These are phyloP conservation scores for Octonoba sinensis DNA, from an alignment of 2,888 invertebrate genomes.

Conservation along the genomic window DNA sequence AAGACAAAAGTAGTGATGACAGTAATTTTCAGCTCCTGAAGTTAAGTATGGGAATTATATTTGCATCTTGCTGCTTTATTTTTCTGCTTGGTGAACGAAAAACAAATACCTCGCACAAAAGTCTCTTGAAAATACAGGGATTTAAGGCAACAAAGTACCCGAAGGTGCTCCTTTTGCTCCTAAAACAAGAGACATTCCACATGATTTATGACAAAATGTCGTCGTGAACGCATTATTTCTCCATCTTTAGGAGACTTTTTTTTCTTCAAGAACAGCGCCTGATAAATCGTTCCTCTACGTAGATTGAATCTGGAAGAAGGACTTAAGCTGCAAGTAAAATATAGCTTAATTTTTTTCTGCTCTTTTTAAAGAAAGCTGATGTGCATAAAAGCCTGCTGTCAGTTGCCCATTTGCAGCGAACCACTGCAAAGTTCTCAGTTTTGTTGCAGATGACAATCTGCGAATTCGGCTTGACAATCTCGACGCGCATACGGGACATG, in stretches of 20 bases:
- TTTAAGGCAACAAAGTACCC: conserved; percentile 21
- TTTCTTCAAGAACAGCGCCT: conserved; percentile 21
- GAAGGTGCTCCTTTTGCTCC: conserved; percentile 15
- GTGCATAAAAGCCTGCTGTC: conserved; percentile 8
- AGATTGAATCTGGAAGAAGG: conserved; percentile 36
- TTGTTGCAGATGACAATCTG: conserved; percentile 25
- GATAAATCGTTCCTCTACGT: conserved; percentile 39
- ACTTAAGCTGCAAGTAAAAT: conserved; percentile 1
- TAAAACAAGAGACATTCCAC: conserved; percentile 12
- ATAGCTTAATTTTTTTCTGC: conserved; percentile 15
- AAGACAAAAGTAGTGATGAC: too few species aligned
- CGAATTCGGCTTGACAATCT: conserved; percentile 21
- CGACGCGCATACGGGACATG: not conserved
- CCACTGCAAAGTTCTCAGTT: not conserved
- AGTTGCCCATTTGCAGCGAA: conserved; percentile 12
- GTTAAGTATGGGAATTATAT: too few species aligned
- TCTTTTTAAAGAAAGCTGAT: conserved; percentile 6
- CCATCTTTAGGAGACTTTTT: conserved; percentile 36
- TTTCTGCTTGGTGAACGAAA: not conserved
- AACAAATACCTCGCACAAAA: conserved; percentile 11
- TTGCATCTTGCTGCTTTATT: not conserved
- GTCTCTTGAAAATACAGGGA: conserved; percentile 11
- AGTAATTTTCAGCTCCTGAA: too few species aligned
- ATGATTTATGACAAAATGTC: conserved; percentile 53
- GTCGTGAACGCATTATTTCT: conserved; percentile 43